These are phyloP conservation scores for Eupristina koningsbergeri DNA, from an alignment of 1,140 invertebrate species.

Conservation along the genomic window DNA sequence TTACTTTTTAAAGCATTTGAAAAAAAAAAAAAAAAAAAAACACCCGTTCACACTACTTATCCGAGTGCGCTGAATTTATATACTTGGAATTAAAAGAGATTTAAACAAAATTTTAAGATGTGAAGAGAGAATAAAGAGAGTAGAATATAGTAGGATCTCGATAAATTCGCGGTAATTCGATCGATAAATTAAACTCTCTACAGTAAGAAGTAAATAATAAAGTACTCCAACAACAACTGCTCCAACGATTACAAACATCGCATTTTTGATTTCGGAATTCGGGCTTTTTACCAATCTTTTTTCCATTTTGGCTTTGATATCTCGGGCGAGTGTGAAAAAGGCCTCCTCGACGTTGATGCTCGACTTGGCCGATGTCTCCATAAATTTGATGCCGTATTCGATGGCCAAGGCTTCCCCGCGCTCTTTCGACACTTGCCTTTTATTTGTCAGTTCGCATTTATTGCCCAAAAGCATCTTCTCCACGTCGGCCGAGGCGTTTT, in stretches of 20 bases:
- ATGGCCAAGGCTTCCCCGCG: constrained; percentile 82
- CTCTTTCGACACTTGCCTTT: constrained; percentile 86
- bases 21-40: neutral
- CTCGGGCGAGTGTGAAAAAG: constrained; percentile 92
- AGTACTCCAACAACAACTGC: constrained; percentile 10
- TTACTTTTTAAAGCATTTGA: neutral
- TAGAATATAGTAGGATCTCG: too few relatives aligned
- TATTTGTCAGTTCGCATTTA: constrained; percentile 94
- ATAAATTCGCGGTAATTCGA: neutral
- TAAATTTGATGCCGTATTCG: constrained; percentile 94
- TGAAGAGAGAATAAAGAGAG: too few relatives aligned
- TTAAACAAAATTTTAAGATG: too few relatives aligned
- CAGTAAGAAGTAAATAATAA: too few relatives aligned
- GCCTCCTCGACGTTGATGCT: constrained; percentile 93
- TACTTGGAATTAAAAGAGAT: too few relatives aligned
- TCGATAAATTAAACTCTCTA: too few relatives aligned
- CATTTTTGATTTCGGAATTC: too few relatives aligned
- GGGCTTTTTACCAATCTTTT: constrained; percentile 97
- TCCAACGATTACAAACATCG: neutral
- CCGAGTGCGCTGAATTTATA: too few relatives aligned
- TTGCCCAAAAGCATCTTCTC: constrained; percentile 97
- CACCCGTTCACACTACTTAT: too few relatives aligned
- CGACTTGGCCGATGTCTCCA: constrained; percentile 93
- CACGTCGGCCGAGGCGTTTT: constrained; percentile 94
- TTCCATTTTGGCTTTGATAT: constrained; percentile 96